Evolutionary conservation across 37 sponge, comb jelly and placozoan species (phyloP).

Genomic region (Cladorhizidae sp.): DNA sequence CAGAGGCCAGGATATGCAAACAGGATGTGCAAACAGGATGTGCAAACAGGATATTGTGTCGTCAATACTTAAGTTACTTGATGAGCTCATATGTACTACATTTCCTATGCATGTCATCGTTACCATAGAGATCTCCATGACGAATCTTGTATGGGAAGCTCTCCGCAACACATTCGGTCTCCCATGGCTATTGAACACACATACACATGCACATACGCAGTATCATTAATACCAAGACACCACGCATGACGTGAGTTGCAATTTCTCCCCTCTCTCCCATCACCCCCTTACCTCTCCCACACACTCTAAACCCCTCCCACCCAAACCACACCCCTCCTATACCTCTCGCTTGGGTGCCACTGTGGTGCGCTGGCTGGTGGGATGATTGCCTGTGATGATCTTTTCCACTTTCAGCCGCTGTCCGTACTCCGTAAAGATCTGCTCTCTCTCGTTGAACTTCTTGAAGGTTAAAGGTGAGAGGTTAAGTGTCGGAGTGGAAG

Average conservation of each 20-base stretch:
- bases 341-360: slow-evolving; percentile 62
- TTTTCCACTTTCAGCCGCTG: slow-evolving; percentile 75
- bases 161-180: slow-evolving; percentile 37
- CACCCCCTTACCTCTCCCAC: background rate
- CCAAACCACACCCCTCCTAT: slow-evolving; percentile 31
- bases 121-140: slow-evolving; percentile 75
- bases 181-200: slow-evolving; percentile 67
- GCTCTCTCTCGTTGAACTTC: slow-evolving; percentile 38
- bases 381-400: slow-evolving; percentile 66
- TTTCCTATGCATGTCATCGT: background rate
- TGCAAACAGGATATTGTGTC: too few relatives aligned
- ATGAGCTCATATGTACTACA: background rate
- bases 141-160: slow-evolving; percentile 58
- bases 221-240: too few relatives aligned
- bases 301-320: background rate
- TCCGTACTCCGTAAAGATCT: slow-evolving; percentile 55
- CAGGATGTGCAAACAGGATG: too few relatives aligned
- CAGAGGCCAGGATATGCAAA: too few relatives aligned
- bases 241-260: background rate
- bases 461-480: slow-evolving; percentile 11
- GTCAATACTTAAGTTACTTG: too few relatives aligned
- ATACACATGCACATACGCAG: background rate
- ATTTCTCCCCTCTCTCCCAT: too few relatives aligned
- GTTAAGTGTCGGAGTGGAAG: slow-evolving; percentile 12
- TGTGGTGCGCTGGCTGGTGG: slow-evolving; percentile 65